Evolutionary conservation across 2,888 invertebrate species (phyloP), one percentile per base, ranked within the genome.

Genomic region (Linnaemya tessellans): DNA sequence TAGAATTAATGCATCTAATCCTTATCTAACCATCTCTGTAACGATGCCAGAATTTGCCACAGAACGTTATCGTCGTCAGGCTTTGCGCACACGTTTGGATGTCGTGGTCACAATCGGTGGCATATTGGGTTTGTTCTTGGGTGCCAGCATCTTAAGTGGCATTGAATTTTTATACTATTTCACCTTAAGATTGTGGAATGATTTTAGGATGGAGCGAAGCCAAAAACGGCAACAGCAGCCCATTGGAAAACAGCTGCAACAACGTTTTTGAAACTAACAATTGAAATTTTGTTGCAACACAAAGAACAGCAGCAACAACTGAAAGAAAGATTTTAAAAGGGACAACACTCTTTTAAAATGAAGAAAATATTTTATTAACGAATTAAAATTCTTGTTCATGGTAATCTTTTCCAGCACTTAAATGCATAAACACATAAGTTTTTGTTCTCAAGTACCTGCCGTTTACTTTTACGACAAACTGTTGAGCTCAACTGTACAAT

Each of bases 131-230:
- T 91, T 95, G 0, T 95, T 95, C 88, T 91, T 94, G 84, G 95
- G 95, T 2, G 95, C 94, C 30, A 94, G 94, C 88, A 92, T 94
- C 80, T 90, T 95, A 51, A 95, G 94, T 89, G 92, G 93, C 86
- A 93, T 94, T 3, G 95, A 95, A 89, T 90, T 95, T 65, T 79
- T 94, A 5, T 94, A 94, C 88, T 94, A 93, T 87, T 93, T 94
- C 64, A 94, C 94, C 0, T 46, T 91, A 62, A 89, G 92, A n/a
- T 88, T 91, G 35, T 88, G 80, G 38, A 89, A 88, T 79, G 90
- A 88, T 60, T 82, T 82, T 35, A 65, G 64, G 0, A 82, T 82
- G 85, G 60, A 70, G 25, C 64, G 51, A 15, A 35, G 73, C 74
- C 79, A 85, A 62, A 65, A 82, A 75, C 74, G 5, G 9, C 62